A percentile compares a stretch with the other conserved stretches of the same genome.
phyloP scores from a whole-genome alignment of 2,113 vertebrate genomes.

The Hepsetus odoe region DNA sequence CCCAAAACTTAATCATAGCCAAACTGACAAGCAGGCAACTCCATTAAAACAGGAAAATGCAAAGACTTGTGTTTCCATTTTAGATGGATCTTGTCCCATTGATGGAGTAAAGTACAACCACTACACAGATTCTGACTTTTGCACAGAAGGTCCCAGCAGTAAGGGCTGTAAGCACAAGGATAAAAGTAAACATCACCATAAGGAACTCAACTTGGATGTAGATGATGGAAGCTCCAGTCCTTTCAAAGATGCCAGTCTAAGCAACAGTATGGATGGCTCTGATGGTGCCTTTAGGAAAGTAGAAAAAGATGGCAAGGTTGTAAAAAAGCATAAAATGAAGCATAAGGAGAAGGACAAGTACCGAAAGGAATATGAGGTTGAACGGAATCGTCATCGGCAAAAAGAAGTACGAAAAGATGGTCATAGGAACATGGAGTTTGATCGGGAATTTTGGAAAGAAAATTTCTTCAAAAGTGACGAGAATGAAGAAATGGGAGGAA shows the following conservation, averaged over 20 bases:
- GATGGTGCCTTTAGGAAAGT: constrained; percentile 86
- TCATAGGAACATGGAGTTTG: constrained; percentile 94
- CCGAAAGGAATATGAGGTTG: constrained; percentile 87
- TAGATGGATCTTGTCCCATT: constrained; percentile 80
- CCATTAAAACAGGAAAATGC: constrained; percentile 94
- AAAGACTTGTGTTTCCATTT: constrained; percentile 87
- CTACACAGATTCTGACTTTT: constrained; percentile 85
- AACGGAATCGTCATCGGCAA: constrained; percentile 87
- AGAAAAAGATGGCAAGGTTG: constrained; percentile 89
- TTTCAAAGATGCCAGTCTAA: constrained; percentile 86
- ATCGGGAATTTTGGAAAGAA: constrained; percentile 99
- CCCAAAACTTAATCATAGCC: constrained; percentile 88
- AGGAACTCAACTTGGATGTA: constrained; percentile 83
- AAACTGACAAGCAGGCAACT: constrained; percentile 87
- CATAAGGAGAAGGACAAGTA: constrained; percentile 96
- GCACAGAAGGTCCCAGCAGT: constrained; percentile 89
- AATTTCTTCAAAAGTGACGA: constrained; percentile 99
- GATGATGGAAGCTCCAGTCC: constrained; percentile 83
- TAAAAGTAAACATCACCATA: constrained; percentile 93
- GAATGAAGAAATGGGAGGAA: constrained; percentile 79
- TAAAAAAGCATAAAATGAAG: constrained; percentile 97
- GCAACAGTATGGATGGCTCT: constrained; percentile 79
- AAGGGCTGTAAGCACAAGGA: constrained; percentile 95
- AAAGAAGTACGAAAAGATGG: constrained; percentile 85
- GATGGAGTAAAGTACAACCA: constrained; percentile 87